Evolutionary conservation across 2,113 vertebrate genomes (phyloP).

Genomic region (Ardeotis arabs): DNA sequence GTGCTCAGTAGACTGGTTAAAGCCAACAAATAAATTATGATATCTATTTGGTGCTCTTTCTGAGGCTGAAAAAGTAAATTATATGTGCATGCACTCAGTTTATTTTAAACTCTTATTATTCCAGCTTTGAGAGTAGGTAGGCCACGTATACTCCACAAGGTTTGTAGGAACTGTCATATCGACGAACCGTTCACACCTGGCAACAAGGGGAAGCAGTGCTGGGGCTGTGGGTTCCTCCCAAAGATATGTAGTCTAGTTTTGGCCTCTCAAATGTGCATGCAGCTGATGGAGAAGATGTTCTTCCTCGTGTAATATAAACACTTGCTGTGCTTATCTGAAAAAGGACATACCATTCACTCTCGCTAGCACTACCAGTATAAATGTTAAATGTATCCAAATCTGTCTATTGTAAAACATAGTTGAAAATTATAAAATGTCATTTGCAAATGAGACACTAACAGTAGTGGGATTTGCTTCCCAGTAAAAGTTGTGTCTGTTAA

Average conservation of each 20-base stretch:
- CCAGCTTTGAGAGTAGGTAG: not conserved
- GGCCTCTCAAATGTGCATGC: not conserved
- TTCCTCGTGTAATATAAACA: not conserved
- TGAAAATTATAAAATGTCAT: not conserved
- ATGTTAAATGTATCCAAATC: not conserved
- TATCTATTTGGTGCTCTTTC: not conserved
- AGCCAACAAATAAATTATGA: not conserved
- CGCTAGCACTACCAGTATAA: not conserved
- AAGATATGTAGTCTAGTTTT: not conserved
- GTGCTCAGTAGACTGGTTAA: not conserved
- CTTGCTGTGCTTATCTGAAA: not conserved
- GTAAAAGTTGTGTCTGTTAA: not conserved
- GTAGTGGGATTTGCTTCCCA: not conserved
- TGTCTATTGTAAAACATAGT: not conserved
- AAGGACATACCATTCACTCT: not conserved
- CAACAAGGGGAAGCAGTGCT: not conserved
- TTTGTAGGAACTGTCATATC: not conserved
- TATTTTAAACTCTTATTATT: not conserved
- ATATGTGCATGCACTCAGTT: not conserved
- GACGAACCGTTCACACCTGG: not conserved
- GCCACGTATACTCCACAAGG: fast-evolving
- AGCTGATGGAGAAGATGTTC: not conserved
- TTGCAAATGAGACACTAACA: not conserved
- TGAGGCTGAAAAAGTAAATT: not conserved
- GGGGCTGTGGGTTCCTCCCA: not conserved